These are phyloP conservation scores for Tadarida brasiliensis DNA, from an alignment of 2,797 vertebrate genomes.

Conservation along the genomic window DNA sequence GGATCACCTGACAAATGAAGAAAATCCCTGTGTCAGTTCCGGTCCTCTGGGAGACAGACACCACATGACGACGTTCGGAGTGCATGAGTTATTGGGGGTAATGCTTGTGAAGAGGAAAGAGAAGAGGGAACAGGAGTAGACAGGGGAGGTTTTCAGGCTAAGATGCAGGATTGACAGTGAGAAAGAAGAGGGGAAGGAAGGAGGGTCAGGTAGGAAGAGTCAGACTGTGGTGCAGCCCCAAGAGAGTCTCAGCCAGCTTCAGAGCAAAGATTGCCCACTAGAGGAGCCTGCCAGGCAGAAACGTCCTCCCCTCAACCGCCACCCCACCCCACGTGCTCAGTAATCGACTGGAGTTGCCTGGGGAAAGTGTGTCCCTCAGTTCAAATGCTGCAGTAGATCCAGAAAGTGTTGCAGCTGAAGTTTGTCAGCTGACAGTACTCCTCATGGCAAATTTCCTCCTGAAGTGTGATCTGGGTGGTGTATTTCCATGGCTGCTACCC, in stretches of 20 bases:
- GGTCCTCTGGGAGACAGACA: background rate
- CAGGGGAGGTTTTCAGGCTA: background rate
- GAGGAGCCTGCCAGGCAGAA: background rate
- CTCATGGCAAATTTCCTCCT: background rate
- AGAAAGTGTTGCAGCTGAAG: background rate
- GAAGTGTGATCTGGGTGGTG: background rate
- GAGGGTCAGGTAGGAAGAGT: background rate
- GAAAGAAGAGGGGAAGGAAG: background rate
- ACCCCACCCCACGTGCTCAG: background rate
- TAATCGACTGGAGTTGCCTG: background rate
- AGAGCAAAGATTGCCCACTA: background rate
- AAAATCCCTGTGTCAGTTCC: background rate
- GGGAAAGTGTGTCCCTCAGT: background rate
- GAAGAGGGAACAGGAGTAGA: background rate
- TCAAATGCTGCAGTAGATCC: background rate
- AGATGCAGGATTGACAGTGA: background rate
- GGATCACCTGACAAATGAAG: background rate
- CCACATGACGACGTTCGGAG: background rate
- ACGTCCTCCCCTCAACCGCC: accelerated
- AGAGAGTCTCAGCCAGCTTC: background rate
- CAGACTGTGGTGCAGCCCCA: too few relatives aligned
- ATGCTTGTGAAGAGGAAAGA: background rate
- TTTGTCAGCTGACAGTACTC: background rate
- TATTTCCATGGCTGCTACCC: background rate
- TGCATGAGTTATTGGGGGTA: background rate